A percentile compares a stretch with the other conserved stretches of the same genome.
Evolutionary conservation across 2,797 vertebrate genomes (phyloP).

Genomic region (Bradypus variegatus): DNA sequence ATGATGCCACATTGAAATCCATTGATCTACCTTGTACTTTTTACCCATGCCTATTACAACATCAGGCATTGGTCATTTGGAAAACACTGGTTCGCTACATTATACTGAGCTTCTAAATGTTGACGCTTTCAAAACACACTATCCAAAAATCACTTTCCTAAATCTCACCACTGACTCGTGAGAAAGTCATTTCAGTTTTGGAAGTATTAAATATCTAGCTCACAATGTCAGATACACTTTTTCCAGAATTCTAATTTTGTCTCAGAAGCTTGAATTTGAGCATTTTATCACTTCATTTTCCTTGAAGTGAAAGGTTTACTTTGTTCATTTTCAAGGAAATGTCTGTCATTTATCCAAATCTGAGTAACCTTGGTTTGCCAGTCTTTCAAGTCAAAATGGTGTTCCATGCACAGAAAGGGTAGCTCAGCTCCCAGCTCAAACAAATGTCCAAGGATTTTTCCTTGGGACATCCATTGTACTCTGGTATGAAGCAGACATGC

Average conservation of each 20-base stretch:
- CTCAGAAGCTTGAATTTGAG: neutral
- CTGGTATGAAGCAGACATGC: rapidly evolving
- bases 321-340: neutral
- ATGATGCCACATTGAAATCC: neutral
- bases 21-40: neutral
- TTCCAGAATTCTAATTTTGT: neutral
- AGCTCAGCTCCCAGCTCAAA: neutral
- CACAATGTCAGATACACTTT: neutral
- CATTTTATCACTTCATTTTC: neutral
- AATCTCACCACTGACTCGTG: neutral
- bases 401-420: neutral
- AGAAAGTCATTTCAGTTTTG: neutral
- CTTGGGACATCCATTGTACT: neutral
- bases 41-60: neutral
- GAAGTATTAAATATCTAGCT: neutral
- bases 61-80: neutral
- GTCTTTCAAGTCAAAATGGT: neutral
- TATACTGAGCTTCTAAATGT: neutral
- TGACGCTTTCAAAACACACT: neutral
- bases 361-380: no score
- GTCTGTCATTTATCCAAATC: neutral
- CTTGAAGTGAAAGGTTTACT: neutral
- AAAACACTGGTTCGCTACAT: neutral
- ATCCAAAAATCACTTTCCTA: neutral
- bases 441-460: rapidly evolving